phyloP scores from a whole-genome alignment of 2,888 invertebrate species.

The Unio pictorum region DNA sequence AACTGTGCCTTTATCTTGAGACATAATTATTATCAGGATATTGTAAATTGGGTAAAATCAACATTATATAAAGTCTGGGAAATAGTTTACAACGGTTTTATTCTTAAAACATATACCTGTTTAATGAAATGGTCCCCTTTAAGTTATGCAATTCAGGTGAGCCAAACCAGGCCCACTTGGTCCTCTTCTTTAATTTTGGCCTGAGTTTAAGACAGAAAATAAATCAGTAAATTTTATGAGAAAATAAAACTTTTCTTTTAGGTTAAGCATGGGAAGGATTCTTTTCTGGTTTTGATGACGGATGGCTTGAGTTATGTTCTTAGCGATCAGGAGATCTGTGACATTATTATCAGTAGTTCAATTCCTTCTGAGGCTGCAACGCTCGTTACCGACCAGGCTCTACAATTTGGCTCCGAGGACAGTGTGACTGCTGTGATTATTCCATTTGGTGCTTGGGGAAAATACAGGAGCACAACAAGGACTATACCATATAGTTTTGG shows the following conservation, averaged over 20 bases:
- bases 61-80: too few relatives aligned
- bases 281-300: constrained; percentile 73
- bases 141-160: not conserved
- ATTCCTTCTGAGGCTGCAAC: constrained; percentile 72
- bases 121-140: not conserved
- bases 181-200: too few relatives aligned
- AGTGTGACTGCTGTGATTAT: constrained; percentile 73
- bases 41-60: too few relatives aligned
- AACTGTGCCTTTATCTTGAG: too few relatives aligned
- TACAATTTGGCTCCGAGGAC: constrained; percentile 74
- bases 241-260: constrained; percentile 40
- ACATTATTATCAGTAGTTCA: constrained; percentile 70
- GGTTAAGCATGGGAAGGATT: constrained; percentile 73
- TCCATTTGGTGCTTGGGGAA: constrained; percentile 75
- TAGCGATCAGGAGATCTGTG: constrained; percentile 73
- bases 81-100: too few relatives aligned
- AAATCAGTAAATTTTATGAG: not conserved
- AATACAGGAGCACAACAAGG: constrained; percentile 58
- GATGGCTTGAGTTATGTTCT: constrained; percentile 74
- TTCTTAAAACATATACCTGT: not conserved
- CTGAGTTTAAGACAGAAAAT: not conserved
- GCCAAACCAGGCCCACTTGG: not conserved
- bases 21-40: too few relatives aligned
- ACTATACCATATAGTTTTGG: constrained; percentile 61
- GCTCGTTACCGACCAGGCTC: constrained; percentile 73